Conservation (phyloP, 2,113 vertebrate species). For the Gulo gulo region DNA sequence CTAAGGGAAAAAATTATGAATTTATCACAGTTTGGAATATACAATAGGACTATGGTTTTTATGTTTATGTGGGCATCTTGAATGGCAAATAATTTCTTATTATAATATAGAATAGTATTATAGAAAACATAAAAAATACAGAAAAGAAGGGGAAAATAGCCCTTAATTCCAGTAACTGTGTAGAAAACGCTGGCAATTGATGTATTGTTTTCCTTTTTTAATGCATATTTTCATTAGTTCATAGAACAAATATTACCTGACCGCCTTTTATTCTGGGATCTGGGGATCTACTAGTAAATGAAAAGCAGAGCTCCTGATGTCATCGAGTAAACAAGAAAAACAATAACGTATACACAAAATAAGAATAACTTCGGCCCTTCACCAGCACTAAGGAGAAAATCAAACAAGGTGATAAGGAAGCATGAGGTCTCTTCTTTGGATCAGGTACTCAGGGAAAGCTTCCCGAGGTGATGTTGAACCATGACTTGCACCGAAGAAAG, state of each 20-base stretch:
- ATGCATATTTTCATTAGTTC: conserved; percentile 11
- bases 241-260: neutral
- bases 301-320: neutral
- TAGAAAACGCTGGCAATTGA: neutral
- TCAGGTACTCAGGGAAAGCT: neutral
- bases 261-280: neutral
- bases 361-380: neutral
- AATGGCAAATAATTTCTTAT: neutral
- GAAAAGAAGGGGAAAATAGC: neutral
- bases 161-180: neutral
- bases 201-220: neutral
- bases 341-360: neutral
- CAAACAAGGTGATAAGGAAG: neutral
- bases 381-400: neutral
- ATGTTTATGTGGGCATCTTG: neutral
- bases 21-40: neutral
- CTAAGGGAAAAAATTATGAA: neutral
- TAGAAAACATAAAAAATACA: neutral
- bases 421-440: neutral
- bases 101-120: neutral
- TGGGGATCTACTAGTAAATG: neutral
- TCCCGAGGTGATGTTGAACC: neutral
- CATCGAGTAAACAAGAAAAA: neutral
- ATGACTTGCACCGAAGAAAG: neutral
- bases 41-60: neutral